phyloP scores from a whole-genome alignment of 2,113 vertebrate species.

The Zapornia atra region DNA sequence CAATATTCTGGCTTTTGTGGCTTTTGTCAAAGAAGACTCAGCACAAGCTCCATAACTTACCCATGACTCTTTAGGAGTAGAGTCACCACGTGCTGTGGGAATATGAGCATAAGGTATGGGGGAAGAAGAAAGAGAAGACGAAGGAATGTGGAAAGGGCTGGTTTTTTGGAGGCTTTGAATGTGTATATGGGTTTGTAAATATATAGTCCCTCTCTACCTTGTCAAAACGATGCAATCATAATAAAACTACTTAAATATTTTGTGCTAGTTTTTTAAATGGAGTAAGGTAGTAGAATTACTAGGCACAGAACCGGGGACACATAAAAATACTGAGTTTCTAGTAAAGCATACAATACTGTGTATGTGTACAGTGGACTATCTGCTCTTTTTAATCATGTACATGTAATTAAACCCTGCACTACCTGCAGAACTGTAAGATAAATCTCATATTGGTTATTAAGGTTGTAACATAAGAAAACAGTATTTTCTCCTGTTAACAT shows the following conservation, averaged over 20 bases:
- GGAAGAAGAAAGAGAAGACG: background rate
- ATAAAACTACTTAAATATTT: slow-evolving; percentile 28
- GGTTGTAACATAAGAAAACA: slow-evolving; percentile 58
- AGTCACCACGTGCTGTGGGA: background rate
- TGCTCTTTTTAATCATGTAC: slow-evolving; percentile 33
- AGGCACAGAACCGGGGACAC: background rate
- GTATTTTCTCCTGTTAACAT: slow-evolving; percentile 56
- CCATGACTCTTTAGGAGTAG: background rate
- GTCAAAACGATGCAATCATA: background rate
- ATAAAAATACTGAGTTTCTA: background rate
- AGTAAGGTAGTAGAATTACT: background rate
- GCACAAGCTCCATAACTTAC: background rate
- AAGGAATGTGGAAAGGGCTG: background rate
- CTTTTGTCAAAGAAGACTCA: background rate
- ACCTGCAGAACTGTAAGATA: slow-evolving; percentile 45
- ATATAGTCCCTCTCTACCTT: background rate
- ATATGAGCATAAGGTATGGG: background rate
- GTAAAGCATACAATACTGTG: background rate
- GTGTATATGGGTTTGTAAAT: slow-evolving; percentile 19
- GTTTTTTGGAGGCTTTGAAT: background rate
- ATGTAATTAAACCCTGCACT: slow-evolving; percentile 18
- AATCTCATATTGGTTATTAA: slow-evolving; percentile 43
- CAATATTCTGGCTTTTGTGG: background rate
- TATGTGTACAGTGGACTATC: background rate
- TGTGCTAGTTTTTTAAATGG: slow-evolving; percentile 38